Conservation (phyloP, 2,888 invertebrate species). For the Nezara viridula region DNA sequence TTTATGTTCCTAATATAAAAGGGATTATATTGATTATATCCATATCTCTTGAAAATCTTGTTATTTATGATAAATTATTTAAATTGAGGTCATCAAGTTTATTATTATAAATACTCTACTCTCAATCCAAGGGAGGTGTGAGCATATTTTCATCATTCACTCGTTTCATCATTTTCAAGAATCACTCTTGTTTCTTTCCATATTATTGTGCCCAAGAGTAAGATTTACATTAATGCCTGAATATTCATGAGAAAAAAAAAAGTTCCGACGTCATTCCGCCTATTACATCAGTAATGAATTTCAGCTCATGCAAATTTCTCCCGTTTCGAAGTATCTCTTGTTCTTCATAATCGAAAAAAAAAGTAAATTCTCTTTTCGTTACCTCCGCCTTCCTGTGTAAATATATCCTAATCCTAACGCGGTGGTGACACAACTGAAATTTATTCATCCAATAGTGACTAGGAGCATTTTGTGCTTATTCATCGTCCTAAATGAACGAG, state of each 20-base stretch:
- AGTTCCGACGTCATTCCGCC: not conserved
- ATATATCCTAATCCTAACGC: not conserved
- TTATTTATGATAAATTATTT: not conserved
- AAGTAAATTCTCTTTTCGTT: not conserved
- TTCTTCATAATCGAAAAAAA: not conserved
- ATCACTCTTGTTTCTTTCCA: not conserved
- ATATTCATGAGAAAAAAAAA: slow-evolving; percentile 24
- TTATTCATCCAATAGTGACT: not conserved
- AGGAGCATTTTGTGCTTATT: slow-evolving; percentile 16
- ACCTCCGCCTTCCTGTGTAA: not conserved
- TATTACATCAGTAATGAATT: not conserved
- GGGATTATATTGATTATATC: not conserved
- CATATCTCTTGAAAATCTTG: not conserved
- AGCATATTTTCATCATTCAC: not conserved
- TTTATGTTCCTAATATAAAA: not conserved
- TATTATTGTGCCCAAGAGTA: not conserved
- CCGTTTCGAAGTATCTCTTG: not conserved
- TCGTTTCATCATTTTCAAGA: not conserved
- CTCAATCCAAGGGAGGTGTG: not conserved
- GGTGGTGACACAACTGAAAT: slow-evolving; percentile 26
- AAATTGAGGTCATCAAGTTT: not conserved
- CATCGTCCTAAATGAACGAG: slow-evolving; percentile 18
- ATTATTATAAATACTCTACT: not conserved
- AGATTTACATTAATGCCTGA: not conserved
- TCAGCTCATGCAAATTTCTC: not conserved